Conservation (phyloP, 2,797 vertebrate genomes). For the Cynodonichthys magdalenae region DNA sequence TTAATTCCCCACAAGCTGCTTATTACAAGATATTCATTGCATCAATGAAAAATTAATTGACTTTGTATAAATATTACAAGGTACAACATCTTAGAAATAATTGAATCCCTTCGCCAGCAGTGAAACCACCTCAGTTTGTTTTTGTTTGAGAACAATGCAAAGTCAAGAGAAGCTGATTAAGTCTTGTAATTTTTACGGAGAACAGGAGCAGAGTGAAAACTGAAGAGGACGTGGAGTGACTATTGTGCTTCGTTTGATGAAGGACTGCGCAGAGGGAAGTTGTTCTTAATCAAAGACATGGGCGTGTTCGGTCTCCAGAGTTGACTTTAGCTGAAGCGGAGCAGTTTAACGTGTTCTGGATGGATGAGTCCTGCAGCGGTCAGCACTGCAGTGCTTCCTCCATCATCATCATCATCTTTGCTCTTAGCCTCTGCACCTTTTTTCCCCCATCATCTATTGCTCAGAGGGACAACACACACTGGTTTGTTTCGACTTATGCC, state of each 20-base stretch:
- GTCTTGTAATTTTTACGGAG: slow-evolving; percentile 26
- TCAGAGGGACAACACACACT: slow-evolving; percentile 2
- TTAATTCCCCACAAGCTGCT: slow-evolving; percentile 33
- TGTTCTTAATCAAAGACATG: slow-evolving; percentile 40
- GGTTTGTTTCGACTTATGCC: no score
- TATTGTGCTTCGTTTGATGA: slow-evolving; percentile 32
- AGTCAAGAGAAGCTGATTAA: slow-evolving; percentile 46
- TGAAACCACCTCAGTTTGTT: slow-evolving; percentile 30
- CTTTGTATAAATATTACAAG: slow-evolving; percentile 34
- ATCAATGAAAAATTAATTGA: slow-evolving; percentile 47
- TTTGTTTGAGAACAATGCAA: slow-evolving; percentile 39
- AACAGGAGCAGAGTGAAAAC: neutral
- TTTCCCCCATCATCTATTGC: slow-evolving; percentile 7
- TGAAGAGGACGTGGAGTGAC: slow-evolving; percentile 10
- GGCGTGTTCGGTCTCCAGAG: slow-evolving; percentile 26
- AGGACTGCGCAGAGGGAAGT: slow-evolving; percentile 10
- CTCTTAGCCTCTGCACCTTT: slow-evolving; percentile 1
- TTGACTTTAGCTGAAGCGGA: slow-evolving; percentile 49
- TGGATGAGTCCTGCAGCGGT: slow-evolving; percentile 63
- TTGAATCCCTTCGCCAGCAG: slow-evolving; percentile 37
- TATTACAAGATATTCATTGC: slow-evolving; percentile 40
- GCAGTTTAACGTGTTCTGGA: slow-evolving; percentile 63
- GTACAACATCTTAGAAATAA: slow-evolving; percentile 59
- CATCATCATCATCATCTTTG: slow-evolving; percentile 14
- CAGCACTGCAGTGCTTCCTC: slow-evolving; percentile 60